Base-by-base conservation (phyloP, 2,888 invertebrate genomes). In the Lepidochrysops patricia region DNA sequence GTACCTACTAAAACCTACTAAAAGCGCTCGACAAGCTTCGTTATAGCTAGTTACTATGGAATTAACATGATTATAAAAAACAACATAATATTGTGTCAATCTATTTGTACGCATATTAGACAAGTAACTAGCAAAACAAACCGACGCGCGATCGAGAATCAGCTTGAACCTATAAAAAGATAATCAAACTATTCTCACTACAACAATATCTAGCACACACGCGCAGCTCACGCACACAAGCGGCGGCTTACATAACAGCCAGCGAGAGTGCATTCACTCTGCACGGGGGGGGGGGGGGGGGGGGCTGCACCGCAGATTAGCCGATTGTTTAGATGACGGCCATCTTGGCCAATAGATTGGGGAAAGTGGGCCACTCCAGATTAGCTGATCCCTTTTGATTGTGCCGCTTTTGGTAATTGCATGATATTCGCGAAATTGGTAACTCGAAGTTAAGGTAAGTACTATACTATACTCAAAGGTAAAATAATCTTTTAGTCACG, bases 201-300 rank as follows among this genome's bases (percentile, higher is more conserved):
- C 13, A 58, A 58, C 58, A 58, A 58, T 58, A 58, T 58, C 58
- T 58, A 50, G 43, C 43, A 48, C 29, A 48, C 48, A 48, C 23
- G 43, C 57, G 48, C 35, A 60, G 57, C 63, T 27, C 70, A 68
- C 67, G 60, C 75, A 71, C 76, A 70, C 63, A 62, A 63, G 58
- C 58, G 61, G 68, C 72, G 57, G 74, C 75, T 86, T 85, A 84
- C 80, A 76, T 84, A 86, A 86, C 78, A 72, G 64, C 65, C 67
- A 73, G 77, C 81, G 81, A 82, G 85, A 85, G 87, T 85, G 86
- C 87, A 84, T 86, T 86, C 82, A 86, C 86, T 84, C 77, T 67
- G 71, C 58, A 67, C 62, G 64, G 65, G 63, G 63, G 60, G 63
- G 54, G 63, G 63, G 57, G 60, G 62, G 63, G 65, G 70, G 64